phyloP scores from a whole-genome alignment of 2,113 vertebrate species.

The Riparia riparia region DNA sequence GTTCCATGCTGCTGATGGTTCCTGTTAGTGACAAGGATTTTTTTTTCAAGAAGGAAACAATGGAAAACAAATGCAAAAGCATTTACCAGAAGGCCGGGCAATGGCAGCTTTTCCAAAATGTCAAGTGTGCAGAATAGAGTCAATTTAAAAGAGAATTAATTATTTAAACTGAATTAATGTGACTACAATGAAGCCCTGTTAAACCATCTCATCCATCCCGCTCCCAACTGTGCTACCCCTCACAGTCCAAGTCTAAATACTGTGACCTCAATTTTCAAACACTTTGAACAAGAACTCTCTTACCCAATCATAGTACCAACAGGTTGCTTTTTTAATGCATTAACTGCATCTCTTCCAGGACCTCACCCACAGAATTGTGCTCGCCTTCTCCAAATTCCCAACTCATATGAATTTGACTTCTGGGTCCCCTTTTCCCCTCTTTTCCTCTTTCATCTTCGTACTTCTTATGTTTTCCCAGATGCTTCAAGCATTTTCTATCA shows the following conservation, averaged over 20 bases:
- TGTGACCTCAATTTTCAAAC: not conserved
- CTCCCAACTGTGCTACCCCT: not conserved
- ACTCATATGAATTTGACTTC: fast-evolving
- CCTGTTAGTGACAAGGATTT: conserved; percentile 52
- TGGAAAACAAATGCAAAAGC: conserved; percentile 75
- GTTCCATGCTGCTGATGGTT: conserved; percentile 58
- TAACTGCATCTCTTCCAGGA: not conserved
- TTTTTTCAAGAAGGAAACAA: conserved; percentile 69
- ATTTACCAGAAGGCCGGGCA: conserved; percentile 26
- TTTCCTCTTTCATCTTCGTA: not conserved
- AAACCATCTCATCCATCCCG: conserved; percentile 9
- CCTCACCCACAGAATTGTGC: not conserved
- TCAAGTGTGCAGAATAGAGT: conserved; percentile 18
- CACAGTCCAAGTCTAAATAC: not conserved
- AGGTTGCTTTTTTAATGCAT: not conserved
- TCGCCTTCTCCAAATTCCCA: not conserved
- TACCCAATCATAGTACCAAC: not conserved
- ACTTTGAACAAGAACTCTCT: not conserved
- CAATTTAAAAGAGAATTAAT: conserved; percentile 60
- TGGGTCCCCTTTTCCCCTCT: not conserved
- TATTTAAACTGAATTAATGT: conserved; percentile 61
- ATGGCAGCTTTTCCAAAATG: conserved; percentile 49
- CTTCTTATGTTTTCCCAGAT: not conserved
- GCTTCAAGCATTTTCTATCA: not conserved
- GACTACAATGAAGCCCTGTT: conserved; percentile 19